Conservation (phyloP, 1,140 invertebrate genomes). For the Zaprionus capensis region DNA sequence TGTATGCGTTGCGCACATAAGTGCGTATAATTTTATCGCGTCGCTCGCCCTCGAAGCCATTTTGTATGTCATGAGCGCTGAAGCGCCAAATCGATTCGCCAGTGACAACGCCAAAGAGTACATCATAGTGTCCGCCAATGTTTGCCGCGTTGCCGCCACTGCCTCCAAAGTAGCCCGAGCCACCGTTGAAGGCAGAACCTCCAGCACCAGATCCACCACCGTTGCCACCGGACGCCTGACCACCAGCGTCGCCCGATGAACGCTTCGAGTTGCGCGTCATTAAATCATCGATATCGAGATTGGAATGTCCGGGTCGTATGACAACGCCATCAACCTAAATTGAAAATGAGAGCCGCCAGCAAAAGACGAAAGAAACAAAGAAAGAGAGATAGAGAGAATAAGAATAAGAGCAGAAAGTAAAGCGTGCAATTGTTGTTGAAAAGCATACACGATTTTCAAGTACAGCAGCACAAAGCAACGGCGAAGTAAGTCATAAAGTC, state of each 20-base stretch:
- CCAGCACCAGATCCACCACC: slow-evolving; percentile 43
- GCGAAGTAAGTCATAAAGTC: slow-evolving; percentile 72
- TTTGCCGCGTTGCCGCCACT: slow-evolving; percentile 37
- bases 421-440: slow-evolving; percentile 17
- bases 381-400: slow-evolving; percentile 17
- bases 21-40: slow-evolving; percentile 96
- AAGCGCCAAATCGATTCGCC: slow-evolving; percentile 93
- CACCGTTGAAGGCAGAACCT: slow-evolving; percentile 58
- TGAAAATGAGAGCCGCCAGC: slow-evolving; percentile 62
- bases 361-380: slow-evolving; percentile 17
- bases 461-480: slow-evolving; percentile 16
- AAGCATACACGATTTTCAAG: slow-evolving; percentile 12
- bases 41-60: slow-evolving; percentile 95
- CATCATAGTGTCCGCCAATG: slow-evolving; percentile 87
- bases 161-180: slow-evolving; percentile 57
- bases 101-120: slow-evolving; percentile 93
- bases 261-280: slow-evolving; percentile 82
- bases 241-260: slow-evolving; percentile 65
- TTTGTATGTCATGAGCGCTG: slow-evolving; percentile 91
- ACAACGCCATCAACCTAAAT: slow-evolving; percentile 85
- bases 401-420: slow-evolving; percentile 14
- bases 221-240: slow-evolving; percentile 56
- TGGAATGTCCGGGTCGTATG: slow-evolving; percentile 84
- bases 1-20: slow-evolving; percentile 96
- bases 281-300: slow-evolving; percentile 87